A percentile compares a stretch with the other conserved stretches of the same genome.
Evolutionary conservation across 2,888 invertebrate genomes (phyloP).

Genomic region (Ichneumoninae sp.): DNA sequence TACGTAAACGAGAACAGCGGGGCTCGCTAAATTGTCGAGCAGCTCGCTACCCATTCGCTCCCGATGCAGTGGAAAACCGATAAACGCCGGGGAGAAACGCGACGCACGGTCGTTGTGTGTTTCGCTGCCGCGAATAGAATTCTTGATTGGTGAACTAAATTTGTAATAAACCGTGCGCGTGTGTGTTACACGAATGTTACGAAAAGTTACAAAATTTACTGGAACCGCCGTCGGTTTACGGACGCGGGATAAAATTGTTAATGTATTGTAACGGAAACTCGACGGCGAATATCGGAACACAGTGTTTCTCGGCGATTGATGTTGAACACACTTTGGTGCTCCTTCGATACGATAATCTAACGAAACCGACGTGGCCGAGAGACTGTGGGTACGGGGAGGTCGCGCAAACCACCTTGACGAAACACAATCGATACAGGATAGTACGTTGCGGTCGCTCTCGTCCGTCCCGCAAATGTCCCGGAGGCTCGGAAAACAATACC

Average conservation of each 20-base stretch:
- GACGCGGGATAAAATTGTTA: neutral
- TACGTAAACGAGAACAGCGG: neutral
- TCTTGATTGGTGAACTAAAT: conserved; percentile 40
- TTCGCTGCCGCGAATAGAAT: conserved; percentile 19
- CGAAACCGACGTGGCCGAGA: conserved; percentile 66
- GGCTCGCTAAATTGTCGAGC: neutral
- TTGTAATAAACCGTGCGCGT: conserved; percentile 21
- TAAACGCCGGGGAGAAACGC: neutral
- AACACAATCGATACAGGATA: conserved; percentile 43
- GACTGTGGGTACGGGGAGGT: conserved; percentile 20
- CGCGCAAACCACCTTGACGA: conserved; percentile 35
- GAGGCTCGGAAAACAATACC: conserved; percentile 24
- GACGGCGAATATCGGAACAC: neutral
- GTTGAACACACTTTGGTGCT: conserved; percentile 40
- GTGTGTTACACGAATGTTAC: conserved; percentile 35
- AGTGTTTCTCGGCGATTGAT: conserved; percentile 4
- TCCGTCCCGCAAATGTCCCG: conserved; percentile 20
- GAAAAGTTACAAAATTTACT: neutral
- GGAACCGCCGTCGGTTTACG: neutral
- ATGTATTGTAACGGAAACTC: no score
- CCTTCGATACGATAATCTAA: conserved; percentile 69
- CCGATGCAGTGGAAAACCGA: neutral
- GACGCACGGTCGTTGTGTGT: neutral
- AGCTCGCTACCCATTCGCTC: neutral
- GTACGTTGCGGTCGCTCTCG: conserved; percentile 18